Base-by-base conservation (phyloP, 1,140 invertebrate species). In the Drosophila trapezifrons region DNA sequence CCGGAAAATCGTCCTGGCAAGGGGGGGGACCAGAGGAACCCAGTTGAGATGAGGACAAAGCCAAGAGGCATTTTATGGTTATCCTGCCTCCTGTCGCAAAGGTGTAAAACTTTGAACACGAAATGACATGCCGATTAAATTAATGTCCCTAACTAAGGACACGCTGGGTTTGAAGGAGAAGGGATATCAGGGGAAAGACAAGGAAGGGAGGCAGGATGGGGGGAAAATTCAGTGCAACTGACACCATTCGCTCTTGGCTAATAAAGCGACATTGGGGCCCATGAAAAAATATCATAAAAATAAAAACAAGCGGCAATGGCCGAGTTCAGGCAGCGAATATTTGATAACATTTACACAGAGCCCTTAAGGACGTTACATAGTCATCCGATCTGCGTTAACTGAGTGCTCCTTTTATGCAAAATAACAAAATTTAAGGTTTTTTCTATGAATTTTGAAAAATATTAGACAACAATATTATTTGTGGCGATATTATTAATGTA, bases 31-130 rank as follows among this genome's bases (percentile, higher is more conserved):
- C 32, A 1, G 17, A 10, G 51, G 32, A 25, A 32, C 45, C 38
- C 9, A 40, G 37, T 15, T 35, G 37, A 47, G 56, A 40, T 17
- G 51, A 17, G 45, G 25, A 56, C 70, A 73, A 59, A 37, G 65
- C 70, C 65, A 56, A 75, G 51, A 75, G 72, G 72, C 73, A 66
- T 75, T 76, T 76, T 76, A 76, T 76, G 62, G 32, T 43, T 52
- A 52, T 60, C 67, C 67, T 45, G 32, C 27, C 70, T 52, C 37
- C 60, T 38, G 46, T 58, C 46, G 52, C 17, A 76, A 47, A 76
- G 73, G 73, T 76, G 73, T 76, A 76, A 76, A 76, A 76, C 73
- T 76, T 76, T 76, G 73, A 76, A 76, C 73, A 76, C 58, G 72
- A 57, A 76, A 76, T 67, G 73, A 76, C 72, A 76, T 76, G 72